A percentile compares a stretch with the other conserved stretches of the same genome.
Conservation (phyloP, 1,140 invertebrate genomes). For the Bombyx mori region ASM3026992v2 NC_085127.1:6969501-6970000, state of each 20-base stretch:
- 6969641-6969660: conserved; percentile 82
- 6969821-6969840: not conserved
- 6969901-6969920: too few relatives aligned
- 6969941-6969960: too few relatives aligned
- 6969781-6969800: conserved; percentile 21
- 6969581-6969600: not conserved
- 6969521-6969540: too few relatives aligned
- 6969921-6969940: too few relatives aligned
- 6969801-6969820: too few relatives aligned
- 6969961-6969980: too few relatives aligned
- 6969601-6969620: conserved; percentile 81
- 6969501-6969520: too few relatives aligned
- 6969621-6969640: conserved; percentile 81
- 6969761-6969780: conserved; percentile 57
- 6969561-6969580: too few relatives aligned
- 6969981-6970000: too few relatives aligned
- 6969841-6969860: not conserved
- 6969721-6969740: conserved; percentile 24
- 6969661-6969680: conserved; percentile 80
- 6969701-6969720: conserved; percentile 30
- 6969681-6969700: conserved; percentile 71
- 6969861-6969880: not conserved
- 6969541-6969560: too few relatives aligned
- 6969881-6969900: too few relatives aligned
- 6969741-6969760: conserved; percentile 59